Evolutionary conservation across 2,113 vertebrate genomes (phyloP).

Genomic region (Urocolius indicus): DNA sequence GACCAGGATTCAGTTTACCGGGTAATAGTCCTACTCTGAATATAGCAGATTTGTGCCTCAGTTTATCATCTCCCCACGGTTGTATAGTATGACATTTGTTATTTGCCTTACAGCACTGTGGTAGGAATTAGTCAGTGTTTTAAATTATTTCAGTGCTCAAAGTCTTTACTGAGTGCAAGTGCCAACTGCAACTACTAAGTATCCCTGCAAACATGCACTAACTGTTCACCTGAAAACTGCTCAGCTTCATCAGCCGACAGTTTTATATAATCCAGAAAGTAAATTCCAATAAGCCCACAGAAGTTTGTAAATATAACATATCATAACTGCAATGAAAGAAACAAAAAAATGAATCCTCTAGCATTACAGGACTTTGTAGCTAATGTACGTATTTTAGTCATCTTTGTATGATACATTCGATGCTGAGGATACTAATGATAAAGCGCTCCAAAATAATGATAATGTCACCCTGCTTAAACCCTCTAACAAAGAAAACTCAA

Average conservation of each 20-base stretch:
- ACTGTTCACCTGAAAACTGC: constrained; percentile 1
- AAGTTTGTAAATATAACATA: neutral
- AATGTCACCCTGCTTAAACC: neutral
- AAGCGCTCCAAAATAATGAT: neutral
- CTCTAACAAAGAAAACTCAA: neutral
- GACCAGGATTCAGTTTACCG: neutral
- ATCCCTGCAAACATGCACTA: neutral
- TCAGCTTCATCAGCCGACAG: neutral
- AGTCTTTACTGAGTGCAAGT: neutral
- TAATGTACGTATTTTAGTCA: neutral
- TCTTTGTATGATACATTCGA: neutral
- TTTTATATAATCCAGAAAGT: neutral
- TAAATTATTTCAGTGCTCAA: neutral
- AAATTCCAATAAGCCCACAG: neutral
- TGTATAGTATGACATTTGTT: neutral
- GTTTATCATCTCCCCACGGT: neutral
- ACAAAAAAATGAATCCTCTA: neutral
- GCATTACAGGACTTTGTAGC: neutral
- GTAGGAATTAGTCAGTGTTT: neutral
- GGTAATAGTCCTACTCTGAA: neutral
- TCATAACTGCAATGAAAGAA: neutral
- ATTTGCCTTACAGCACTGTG: neutral
- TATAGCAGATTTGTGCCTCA: neutral
- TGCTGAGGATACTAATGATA: neutral
- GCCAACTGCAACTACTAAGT: neutral